Evolutionary conservation across 2,888 invertebrate species (phyloP), one percentile per base, ranked within the genome.

Genomic region (Drosophila helvetica): DNA sequence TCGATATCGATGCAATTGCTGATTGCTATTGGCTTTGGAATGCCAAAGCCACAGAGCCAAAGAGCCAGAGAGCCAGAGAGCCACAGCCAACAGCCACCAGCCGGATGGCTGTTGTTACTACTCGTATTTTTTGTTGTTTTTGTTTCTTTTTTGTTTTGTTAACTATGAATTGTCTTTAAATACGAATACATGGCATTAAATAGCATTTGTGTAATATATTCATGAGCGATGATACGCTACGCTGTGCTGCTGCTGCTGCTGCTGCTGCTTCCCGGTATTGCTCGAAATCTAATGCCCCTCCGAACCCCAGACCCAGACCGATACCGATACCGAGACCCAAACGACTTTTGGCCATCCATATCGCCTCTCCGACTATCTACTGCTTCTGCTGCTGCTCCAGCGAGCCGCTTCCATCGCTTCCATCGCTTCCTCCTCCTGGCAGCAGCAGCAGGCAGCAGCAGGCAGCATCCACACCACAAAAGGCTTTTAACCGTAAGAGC

Each of bases 131-230:
- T 38, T 38, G 22, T 22, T 22, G 22, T 22, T 22, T 4, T 22
- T n/a, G n/a, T 22, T 22, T 22, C 2, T 1, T 33, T 33, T 33
- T 33, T 38, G 12, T 38, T n/a, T 63, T 61, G 71, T 68, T 73
- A 64, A 70, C 75, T 78, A 74, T 81, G 86, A 80, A 83, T 83
- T 83, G 83, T 83, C 86, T 83, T 86, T 83, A 83, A 83, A 85
- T 83, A 85, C 83, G 86, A 83, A 85, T 83, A 85, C 83, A 85
- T 83, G 80, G 86, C 82, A 82, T 83, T 83, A 85, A 85, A 80
- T 82, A 78, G 74, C 83, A 83, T 86, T 84, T 83, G 77, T 83
- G 77, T 84, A 84, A 84, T 84, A 83, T 84, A 84, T 86, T 84
- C 83, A 84, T 86, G 84, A 86, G 80, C 77, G 79, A 19, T 55